Evolutionary conservation across 64 coral and sea anemone genomes (phyloP).

Genomic region (Montipora capricornis): DNA sequence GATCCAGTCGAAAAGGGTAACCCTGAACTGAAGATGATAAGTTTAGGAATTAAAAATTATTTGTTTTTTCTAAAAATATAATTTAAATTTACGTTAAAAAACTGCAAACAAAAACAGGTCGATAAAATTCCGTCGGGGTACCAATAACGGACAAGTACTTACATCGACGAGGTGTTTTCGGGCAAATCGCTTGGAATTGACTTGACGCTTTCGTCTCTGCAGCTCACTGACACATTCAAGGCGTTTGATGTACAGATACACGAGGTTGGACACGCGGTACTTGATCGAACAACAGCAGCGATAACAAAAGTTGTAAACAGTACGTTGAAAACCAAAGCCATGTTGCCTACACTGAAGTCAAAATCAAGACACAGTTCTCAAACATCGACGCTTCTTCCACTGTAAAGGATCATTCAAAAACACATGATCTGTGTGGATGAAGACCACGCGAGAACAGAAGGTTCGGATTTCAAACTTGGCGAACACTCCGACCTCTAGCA

Average conservation of each 20-base stretch:
- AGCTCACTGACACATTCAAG: background rate
- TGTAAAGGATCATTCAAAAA: background rate
- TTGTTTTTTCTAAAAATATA: too few relatives aligned
- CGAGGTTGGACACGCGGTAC: background rate
- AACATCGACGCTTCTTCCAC: background rate
- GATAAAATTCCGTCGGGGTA: background rate
- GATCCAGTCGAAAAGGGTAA: too few relatives aligned
- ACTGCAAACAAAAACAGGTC: background rate
- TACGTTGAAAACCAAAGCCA: constrained; percentile 2
- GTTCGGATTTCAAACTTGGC: constrained; percentile 2
- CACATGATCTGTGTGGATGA: background rate
- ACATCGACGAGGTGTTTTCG: background rate
- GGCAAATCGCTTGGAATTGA: constrained; percentile 16
- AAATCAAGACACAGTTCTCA: too few relatives aligned
- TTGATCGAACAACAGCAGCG: constrained; percentile 27
- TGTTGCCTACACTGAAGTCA: background rate
- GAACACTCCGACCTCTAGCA: background rate
- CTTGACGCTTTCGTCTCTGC: background rate
- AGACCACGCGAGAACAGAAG: background rate
- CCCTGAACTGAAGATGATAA: background rate
- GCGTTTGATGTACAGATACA: constrained; percentile 18
- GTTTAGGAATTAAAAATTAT: background rate
- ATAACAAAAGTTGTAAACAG: constrained; percentile 29
- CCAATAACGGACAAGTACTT: background rate
- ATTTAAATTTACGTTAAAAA: background rate